These are phyloP conservation scores for Zaprionus gabonicus DNA, from an alignment of 1,140 invertebrate genomes.

Conservation along the genomic window DNA sequence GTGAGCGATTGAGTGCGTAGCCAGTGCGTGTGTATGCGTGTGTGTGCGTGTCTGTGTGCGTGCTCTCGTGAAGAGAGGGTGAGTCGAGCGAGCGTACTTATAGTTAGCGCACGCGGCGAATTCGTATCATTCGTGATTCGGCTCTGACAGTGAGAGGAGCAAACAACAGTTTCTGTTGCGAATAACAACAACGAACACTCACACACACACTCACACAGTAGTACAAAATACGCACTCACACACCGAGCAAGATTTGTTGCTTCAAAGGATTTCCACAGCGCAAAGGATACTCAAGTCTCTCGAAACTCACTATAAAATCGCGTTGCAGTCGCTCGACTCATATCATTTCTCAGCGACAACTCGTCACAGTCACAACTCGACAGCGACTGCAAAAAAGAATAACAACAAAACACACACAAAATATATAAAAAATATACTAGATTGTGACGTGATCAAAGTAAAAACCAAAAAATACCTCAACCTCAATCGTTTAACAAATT, in stretches of 20 bases:
- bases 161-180: conserved; percentile 50
- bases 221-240: conserved; percentile 16
- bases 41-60: conserved; percentile 12
- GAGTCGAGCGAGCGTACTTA: conserved; percentile 76
- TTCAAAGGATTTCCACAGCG: conserved; percentile 59
- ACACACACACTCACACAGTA: conserved; percentile 18
- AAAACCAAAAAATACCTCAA: conserved; percentile 17
- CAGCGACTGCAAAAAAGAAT: conserved; percentile 34
- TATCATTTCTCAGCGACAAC: conserved; percentile 67
- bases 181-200: conserved; percentile 28
- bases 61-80: conserved; percentile 53
- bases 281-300: conserved; percentile 56
- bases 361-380: conserved; percentile 64
- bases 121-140: conserved; percentile 84
- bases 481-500: conserved; percentile 5
- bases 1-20: conserved; percentile 61
- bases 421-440: neutral
- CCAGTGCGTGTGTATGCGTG: conserved; percentile 13
- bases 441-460: conserved; percentile 16
- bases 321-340: conserved; percentile 53
- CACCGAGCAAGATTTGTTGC: conserved; percentile 62
- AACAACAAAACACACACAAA: conserved; percentile 2
- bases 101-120: conserved; percentile 81
- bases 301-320: conserved; percentile 58
- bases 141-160: conserved; percentile 78